phyloP scores from a whole-genome alignment of 2,888 invertebrate species.

The Laspeyria flexula region DNA sequence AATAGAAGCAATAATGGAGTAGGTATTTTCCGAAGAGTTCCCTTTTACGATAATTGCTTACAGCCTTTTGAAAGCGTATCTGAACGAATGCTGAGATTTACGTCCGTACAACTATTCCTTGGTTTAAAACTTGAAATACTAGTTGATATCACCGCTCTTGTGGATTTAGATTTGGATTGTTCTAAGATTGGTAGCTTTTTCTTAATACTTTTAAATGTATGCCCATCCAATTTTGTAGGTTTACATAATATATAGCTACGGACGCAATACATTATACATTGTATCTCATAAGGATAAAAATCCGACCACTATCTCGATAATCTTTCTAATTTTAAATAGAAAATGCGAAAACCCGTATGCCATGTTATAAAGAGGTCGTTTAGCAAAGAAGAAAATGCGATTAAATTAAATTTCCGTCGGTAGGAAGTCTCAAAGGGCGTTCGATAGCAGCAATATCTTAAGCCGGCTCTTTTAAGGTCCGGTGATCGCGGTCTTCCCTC shows the following conservation, averaged over 20 bases:
- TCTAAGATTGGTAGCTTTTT: not conserved
- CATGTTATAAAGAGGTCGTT: slow-evolving; percentile 63
- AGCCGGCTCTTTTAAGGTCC: slow-evolving; percentile 63
- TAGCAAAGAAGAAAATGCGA: slow-evolving; percentile 77
- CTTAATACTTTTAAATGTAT: not conserved
- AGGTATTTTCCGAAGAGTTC: slow-evolving; percentile 59
- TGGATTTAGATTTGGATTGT: not conserved
- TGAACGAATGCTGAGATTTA: slow-evolving; percentile 40
- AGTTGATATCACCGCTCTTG: not conserved
- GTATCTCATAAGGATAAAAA: slow-evolving; percentile 2
- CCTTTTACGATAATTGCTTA: slow-evolving; percentile 68
- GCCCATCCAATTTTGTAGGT: too few relatives aligned
- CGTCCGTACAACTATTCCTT: slow-evolving; percentile 37
- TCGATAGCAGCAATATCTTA: slow-evolving; percentile 80
- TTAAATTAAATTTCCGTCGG: slow-evolving; percentile 81
- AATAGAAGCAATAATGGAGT: slow-evolving; percentile 56
- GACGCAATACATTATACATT: too few relatives aligned
- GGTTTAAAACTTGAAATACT: slow-evolving; percentile 24
- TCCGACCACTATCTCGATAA: slow-evolving; percentile 23
- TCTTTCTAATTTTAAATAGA: slow-evolving; percentile 48
- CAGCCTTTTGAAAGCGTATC: slow-evolving; percentile 39
- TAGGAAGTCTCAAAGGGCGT: slow-evolving; percentile 78
- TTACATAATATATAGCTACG: too few relatives aligned
- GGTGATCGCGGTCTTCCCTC: slow-evolving; percentile 54
- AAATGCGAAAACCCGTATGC: slow-evolving; percentile 62